Evolutionary conservation across 2,113 vertebrate species (phyloP), one percentile per base, ranked within the genome.

Genomic region (Apistogramma diplotaenia): DNA sequence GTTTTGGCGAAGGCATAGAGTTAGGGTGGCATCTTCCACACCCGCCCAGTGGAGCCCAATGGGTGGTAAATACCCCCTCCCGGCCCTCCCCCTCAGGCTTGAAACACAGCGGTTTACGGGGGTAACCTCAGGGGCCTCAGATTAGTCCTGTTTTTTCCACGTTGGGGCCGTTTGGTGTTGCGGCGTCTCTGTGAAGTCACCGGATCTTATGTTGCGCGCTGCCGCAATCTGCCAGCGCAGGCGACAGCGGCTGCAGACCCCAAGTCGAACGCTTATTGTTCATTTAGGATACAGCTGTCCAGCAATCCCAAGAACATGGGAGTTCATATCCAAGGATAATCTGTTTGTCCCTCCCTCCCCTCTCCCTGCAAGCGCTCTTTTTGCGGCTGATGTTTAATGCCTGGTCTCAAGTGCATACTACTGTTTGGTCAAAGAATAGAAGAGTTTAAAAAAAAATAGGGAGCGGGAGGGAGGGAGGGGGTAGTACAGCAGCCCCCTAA

Each of bases 281-380:
- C 59, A 35, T 82, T 89, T 86, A 73, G 86, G 85, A 82, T 89
- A 86, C 71, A 92, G 89, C 88, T 93, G 91, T 90, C 91, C 91
- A 67, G 85, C 90, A 87, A 85, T 91, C 86, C 87, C 87, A 92
- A 94, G 85, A 86, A 80, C 85, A 85, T 54, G 90, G 83, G 92
- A 91, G 91, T 93, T 91, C 86, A 93, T 95, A 95, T 93, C 92
- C 94, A 89, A 91, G 92, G 89, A 94, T 95, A 95, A 96, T 96
- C 94, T 94, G 83, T 86, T 35, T 35, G 33, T 90, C 92, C 92
- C 89, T 92, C 29, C 3, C 12, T 18, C 35, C 8, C 4, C 16
- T 18, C 77, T 88, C 29, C 29, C 33, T 8, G 1, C 33, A 2
- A 1, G 7, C 33, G 8, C 33, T 35, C 9, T 35, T n/a, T 94